Evolutionary conservation across 35 echinoderm and acorn worm genomes (phyloP).

Genomic region (Patiria miniata): DNA sequence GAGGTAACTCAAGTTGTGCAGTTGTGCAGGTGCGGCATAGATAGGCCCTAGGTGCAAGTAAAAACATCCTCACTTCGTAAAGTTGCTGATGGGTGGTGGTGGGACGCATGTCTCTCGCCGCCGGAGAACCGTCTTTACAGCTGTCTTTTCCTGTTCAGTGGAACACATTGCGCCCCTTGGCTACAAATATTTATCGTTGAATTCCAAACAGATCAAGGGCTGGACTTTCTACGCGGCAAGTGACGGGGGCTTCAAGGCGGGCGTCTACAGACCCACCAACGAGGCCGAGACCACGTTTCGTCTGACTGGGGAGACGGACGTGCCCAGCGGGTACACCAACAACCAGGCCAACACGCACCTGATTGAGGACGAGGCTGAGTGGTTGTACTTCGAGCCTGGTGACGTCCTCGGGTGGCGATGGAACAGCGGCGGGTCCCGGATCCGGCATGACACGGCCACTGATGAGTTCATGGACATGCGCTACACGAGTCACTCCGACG

Average conservation of each 20-base stretch:
- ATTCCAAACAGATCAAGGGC: conserved; percentile 34
- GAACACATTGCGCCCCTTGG: no score
- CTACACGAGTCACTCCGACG: conserved; percentile 60
- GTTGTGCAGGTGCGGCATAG: no score
- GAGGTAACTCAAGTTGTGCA: no score
- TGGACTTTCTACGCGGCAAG: conserved; percentile 67
- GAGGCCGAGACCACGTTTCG: conserved; percentile 40
- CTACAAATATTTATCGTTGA: no score
- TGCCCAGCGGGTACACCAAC: conserved; percentile 31
- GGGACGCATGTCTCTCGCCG: no score
- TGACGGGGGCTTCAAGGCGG: conserved; percentile 63
- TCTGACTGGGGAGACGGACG: conserved; percentile 66
- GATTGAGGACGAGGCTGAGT: conserved; percentile 56
- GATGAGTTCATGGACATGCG: conserved; percentile 43
- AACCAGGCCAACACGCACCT: conserved; percentile 48
- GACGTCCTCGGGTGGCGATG: conserved; percentile 79
- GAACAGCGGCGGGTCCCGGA: conserved; percentile 47
- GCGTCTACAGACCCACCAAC: conserved; percentile 58
- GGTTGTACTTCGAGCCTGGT: conserved; percentile 76
- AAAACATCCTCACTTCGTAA: no score
- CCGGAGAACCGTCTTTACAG: no score
- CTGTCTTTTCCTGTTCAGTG: no score
- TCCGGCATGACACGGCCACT: conserved; percentile 37
- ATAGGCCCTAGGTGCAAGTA: no score
- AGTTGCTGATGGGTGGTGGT: no score